Conservation (phyloP, 2,797 vertebrate species). For the Tauraco hartlaubi region DNA sequence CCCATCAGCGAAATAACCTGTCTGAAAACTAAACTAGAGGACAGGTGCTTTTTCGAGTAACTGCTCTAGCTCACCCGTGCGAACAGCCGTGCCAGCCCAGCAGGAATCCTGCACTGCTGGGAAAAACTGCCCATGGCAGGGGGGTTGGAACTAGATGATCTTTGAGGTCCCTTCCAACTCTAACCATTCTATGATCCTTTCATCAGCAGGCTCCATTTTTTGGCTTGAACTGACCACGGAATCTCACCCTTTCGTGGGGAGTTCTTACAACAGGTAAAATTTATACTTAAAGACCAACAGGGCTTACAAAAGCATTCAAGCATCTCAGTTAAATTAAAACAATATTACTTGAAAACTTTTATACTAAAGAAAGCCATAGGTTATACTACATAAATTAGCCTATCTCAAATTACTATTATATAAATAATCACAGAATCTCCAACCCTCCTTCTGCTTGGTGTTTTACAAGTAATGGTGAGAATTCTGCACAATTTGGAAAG, state of each 20-base stretch:
- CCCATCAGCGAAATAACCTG: neutral
- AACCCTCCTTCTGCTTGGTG: neutral
- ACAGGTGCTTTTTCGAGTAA: neutral
- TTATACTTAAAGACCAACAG: neutral
- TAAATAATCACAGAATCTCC: neutral
- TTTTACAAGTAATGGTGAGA: neutral
- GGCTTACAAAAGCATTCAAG: neutral
- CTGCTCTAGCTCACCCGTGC: neutral
- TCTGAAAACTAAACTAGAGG: neutral
- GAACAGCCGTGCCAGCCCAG: neutral
- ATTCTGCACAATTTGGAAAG: neutral
- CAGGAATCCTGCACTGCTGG: neutral
- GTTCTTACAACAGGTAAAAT: neutral
- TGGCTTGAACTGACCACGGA: neutral
- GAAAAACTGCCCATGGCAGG: neutral
- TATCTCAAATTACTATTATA: neutral
- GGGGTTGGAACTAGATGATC: no score
- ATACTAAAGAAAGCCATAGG: neutral
- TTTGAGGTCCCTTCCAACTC: no score
- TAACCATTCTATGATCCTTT: neutral
- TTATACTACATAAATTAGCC: neutral
- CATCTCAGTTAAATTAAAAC: neutral
- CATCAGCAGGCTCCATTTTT: neutral
- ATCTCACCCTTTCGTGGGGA: neutral
- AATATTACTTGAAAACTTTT: neutral